Percentiles rank a stretch among this genome's conserved stretches.
Conservation (phyloP, 2,888 invertebrate species). For the Aphodius granarius region DNA sequence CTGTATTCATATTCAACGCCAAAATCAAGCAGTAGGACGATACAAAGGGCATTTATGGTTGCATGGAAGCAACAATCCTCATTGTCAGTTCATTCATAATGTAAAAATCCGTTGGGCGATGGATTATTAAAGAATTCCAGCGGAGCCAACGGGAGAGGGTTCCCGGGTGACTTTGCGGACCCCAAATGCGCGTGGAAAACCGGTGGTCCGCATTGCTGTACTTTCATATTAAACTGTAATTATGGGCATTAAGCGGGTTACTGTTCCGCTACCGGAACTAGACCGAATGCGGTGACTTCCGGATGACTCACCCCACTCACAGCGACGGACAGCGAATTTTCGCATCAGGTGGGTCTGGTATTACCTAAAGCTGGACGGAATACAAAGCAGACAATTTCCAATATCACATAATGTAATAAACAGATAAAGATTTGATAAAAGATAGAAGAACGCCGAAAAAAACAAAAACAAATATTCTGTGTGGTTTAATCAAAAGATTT, state of each 20-base stretch:
- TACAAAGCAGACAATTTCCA: not conserved
- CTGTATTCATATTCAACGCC: not conserved
- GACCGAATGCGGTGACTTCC: conserved; percentile 37
- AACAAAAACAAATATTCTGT: no score
- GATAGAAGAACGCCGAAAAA: no score
- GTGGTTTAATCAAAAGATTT: no score
- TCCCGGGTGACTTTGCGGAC: not conserved
- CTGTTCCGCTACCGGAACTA: conserved; percentile 41
- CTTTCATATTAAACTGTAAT: conserved; percentile 45
- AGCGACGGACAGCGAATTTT: conserved; percentile 6
- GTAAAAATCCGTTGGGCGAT: conserved; percentile 36
- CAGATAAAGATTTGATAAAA: no score
- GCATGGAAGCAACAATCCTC: not conserved
- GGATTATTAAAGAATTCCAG: conserved; percentile 39
- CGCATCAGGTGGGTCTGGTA: conserved; percentile 26
- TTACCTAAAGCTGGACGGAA: not conserved
- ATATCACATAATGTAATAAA: not conserved
- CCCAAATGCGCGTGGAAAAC: conserved; percentile 29
- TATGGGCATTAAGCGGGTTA: conserved; percentile 43
- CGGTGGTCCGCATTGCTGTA: conserved; percentile 40
- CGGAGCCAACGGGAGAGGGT: conserved; percentile 32
- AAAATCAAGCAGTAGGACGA: not conserved
- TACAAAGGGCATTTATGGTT: not conserved
- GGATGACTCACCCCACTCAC: conserved; percentile 28
- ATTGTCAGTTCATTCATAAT: conserved; percentile 26